Evolutionary conservation across 2,113 vertebrate genomes (phyloP), one percentile per base, ranked within the genome.

Genomic region (Thunnus maccoyii): DNA sequence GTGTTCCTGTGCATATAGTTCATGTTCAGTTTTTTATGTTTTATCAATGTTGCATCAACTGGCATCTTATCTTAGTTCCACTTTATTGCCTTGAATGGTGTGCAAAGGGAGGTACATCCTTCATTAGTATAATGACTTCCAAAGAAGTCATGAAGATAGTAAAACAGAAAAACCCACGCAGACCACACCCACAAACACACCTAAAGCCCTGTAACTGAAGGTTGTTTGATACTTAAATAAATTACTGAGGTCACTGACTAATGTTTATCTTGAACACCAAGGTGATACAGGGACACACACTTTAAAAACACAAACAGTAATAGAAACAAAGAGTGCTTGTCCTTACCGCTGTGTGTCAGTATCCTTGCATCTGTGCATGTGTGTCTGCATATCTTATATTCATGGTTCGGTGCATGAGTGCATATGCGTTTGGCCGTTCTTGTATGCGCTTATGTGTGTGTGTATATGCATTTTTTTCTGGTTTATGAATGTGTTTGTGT

Each of bases 41-140:
- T 63, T 18, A 20, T 32, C 9, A 20, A 47, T 5, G 57, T 13
- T 27, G 2, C 30, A n/a, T 64, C 46, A 54, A 3, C 27, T 25
- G 27, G 15, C 13, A 48, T 57, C 36, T 22, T 1, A 41, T 17
- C 70, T 20, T 5, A 52, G 51, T 56, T 67, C 69, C 22, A 27
- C 5, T 5, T 69, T 32, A 70, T 70, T 77, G 32, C 47, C 18
- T 18, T 3, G 22, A 78, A 12, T 4, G 14, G 36, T 25, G 8
- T 22, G 22, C 22, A 22, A 22, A 22, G 22, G 22, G 22, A 22
- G 36, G 36, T 41, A 13, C 20, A 32, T 54, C 55, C 63, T 54
- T 66, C 69, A 81, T 51, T 9, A 41, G 70, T 63, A 46, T n/a
- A 57, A 13, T 4, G 7, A 76, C 74, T 78, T 75, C 60, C 11